phyloP scores from a whole-genome alignment of 2,797 vertebrate species.

The Tenualosa ilisha region DNA sequence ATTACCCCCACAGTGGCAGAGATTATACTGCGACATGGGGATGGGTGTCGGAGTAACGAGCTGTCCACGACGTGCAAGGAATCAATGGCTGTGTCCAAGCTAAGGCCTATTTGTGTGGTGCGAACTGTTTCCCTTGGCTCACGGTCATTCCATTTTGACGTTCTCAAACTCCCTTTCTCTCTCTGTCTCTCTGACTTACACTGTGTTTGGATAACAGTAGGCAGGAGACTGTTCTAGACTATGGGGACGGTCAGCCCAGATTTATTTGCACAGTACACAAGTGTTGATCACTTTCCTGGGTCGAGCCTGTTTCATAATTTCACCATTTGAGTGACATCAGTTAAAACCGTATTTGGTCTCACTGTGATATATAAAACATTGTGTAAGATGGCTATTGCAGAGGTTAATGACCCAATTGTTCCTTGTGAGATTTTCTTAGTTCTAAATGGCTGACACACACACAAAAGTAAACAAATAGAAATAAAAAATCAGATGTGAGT shows the following conservation, averaged over 20 bases:
- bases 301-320: not conserved
- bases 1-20: not conserved
- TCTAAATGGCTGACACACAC: not conserved
- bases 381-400: not conserved
- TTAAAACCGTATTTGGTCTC: not conserved
- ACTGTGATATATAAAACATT: not conserved
- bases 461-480: not conserved
- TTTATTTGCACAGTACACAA: not conserved
- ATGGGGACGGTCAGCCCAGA: not conserved
- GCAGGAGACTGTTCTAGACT: not conserved
- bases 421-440: not conserved
- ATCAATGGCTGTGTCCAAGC: not conserved
- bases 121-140: not conserved
- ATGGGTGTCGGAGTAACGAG: not conserved
- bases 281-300: not conserved
- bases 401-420: not conserved
- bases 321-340: not conserved
- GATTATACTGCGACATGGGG: not conserved
- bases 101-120: not conserved
- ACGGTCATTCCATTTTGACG: not conserved
- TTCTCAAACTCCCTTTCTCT: not conserved
- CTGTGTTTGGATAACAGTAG: not conserved
- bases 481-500: not conserved
- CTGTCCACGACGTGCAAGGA: not conserved
- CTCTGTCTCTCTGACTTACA: not conserved